These are phyloP conservation scores for Phylloscopus whistleri DNA, from an alignment of 2,113 vertebrate genomes.

Conservation along the genomic window DNA sequence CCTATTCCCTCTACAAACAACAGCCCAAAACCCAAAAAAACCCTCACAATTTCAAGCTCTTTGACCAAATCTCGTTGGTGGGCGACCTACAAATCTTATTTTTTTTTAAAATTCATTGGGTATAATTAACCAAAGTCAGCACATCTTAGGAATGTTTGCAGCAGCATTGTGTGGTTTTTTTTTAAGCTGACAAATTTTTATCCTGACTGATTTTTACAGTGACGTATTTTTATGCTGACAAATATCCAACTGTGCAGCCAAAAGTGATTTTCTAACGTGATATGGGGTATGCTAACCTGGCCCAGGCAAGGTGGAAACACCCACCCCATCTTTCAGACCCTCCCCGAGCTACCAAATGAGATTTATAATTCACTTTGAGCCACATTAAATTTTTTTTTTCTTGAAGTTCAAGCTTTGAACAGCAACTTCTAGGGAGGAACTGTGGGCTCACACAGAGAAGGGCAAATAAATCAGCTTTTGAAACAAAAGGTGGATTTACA, in stretches of 20 bases:
- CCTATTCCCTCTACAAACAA: background rate
- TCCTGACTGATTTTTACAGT: background rate
- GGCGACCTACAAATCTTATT: background rate
- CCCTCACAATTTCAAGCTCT: background rate
- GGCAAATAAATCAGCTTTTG: background rate
- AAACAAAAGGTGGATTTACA: background rate
- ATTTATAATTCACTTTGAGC: background rate
- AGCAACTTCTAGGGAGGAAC: background rate
- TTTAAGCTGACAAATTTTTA: background rate
- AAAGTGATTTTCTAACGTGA: rapidly evolving
- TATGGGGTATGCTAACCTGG: background rate
- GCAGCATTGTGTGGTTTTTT: rapidly evolving
- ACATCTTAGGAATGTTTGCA: rapidly evolving
- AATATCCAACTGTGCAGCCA: background rate
- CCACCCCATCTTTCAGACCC: background rate
- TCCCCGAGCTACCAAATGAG: background rate
- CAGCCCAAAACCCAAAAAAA: background rate
- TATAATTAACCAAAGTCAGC: background rate
- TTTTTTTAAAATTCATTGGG: background rate
- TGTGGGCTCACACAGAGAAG: rapidly evolving
- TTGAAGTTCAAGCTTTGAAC: background rate
- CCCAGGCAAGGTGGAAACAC: background rate
- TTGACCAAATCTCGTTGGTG: rapidly evolving
- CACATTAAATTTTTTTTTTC: background rate
- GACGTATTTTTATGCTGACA: background rate